Percentiles rank a stretch among this genome's conserved stretches.
Evolutionary conservation across 1,140 invertebrate species (phyloP).

Genomic region (Heliconius melpomene): DNA sequence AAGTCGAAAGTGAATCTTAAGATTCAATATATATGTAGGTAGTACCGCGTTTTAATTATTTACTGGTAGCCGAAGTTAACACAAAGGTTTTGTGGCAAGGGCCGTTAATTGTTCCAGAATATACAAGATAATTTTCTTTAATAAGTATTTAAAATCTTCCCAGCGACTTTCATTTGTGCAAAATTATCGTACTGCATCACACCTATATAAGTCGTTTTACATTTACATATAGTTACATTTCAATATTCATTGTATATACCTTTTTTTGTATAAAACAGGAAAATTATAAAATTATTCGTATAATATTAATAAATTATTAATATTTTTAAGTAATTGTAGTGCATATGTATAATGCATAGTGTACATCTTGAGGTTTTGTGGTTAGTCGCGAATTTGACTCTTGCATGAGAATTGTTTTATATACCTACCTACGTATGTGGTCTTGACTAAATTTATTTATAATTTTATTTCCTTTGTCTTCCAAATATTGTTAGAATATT

Average conservation of each 20-base stretch:
- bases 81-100: conserved; percentile 24
- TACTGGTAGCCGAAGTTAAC: conserved; percentile 29
- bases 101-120: conserved; percentile 27
- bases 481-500: too few species aligned
- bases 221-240: background rate
- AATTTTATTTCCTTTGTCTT: background rate
- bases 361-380: background rate
- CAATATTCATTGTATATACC: background rate
- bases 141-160: conserved; percentile 20
- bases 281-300: background rate
- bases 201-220: background rate
- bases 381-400: background rate
- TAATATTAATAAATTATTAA: background rate
- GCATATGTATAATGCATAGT: background rate
- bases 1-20: background rate
- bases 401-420: background rate
- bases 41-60: conserved; percentile 21
- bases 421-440: background rate
- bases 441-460: background rate
- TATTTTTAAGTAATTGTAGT: background rate
- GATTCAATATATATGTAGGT: background rate
- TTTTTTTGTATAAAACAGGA: background rate
- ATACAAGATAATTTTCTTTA: conserved; percentile 23
- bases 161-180: background rate
- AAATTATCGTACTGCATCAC: background rate